phyloP scores from a whole-genome alignment of 2,113 vertebrate genomes.

The Alectura lathami region DNA sequence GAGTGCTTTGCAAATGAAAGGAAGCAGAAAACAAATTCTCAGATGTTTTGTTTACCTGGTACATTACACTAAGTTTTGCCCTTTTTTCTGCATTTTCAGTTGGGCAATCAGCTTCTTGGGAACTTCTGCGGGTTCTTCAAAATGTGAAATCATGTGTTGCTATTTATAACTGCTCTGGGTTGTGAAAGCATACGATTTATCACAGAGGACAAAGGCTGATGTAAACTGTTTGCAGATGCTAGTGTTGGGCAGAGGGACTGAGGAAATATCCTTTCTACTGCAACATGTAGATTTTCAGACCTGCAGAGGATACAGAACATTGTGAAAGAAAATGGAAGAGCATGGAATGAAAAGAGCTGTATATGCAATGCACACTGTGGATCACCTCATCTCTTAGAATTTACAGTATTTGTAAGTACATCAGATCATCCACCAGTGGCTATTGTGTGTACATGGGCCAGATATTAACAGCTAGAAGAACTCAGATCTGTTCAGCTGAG shows the following conservation, averaged over 20 bases:
- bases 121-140: constrained; percentile 21
- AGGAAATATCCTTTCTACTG: neutral
- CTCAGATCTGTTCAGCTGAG: neutral
- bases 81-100: neutral
- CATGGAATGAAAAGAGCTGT: neutral
- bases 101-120: neutral
- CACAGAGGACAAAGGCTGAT: neutral
- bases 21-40: neutral
- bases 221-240: neutral
- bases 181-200: constrained; percentile 36
- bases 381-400: neutral
- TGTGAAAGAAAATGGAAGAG: neutral
- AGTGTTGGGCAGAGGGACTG: neutral
- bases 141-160: neutral
- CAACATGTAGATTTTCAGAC: neutral
- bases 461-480: neutral
- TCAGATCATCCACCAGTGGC: neutral
- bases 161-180: constrained; percentile 7
- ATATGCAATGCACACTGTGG: neutral
- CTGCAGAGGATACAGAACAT: neutral
- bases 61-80: neutral
- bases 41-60: neutral
- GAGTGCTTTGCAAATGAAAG: neutral
- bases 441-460: neutral
- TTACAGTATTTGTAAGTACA: neutral